Evolutionary conservation across 2,113 vertebrate species (phyloP).

Genomic region (Zonotrichia leucophrys): DNA sequence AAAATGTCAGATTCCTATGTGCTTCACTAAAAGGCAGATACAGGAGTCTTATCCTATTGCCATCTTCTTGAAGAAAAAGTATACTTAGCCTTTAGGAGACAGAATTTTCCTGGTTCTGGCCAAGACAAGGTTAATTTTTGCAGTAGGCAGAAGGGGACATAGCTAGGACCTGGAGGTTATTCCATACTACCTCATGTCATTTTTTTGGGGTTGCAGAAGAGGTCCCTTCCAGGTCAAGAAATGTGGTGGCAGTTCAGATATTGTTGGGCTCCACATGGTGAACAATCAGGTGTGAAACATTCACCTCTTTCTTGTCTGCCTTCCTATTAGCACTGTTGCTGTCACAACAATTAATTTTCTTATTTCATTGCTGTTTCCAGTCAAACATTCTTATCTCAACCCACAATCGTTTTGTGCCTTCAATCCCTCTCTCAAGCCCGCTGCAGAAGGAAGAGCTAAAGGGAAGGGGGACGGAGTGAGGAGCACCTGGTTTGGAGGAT

Average conservation of each 20-base stretch:
- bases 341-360: not conserved
- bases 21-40: not conserved
- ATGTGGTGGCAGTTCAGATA: not conserved
- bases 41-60: not conserved
- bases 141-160: not conserved
- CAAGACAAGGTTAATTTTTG: not conserved
- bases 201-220: accelerated
- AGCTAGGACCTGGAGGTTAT: not conserved
- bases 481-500: accelerated
- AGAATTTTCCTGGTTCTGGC: not conserved
- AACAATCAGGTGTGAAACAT: not conserved
- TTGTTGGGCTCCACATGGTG: accelerated
- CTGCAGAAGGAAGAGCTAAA: not conserved
- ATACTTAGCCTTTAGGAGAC: not conserved
- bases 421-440: not conserved
- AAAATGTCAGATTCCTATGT: not conserved
- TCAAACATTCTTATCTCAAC: not conserved
- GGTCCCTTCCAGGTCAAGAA: not conserved
- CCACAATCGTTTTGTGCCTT: not conserved
- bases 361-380: not conserved
- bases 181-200: not conserved
- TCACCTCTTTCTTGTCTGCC: accelerated
- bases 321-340: not conserved
- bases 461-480: not conserved
- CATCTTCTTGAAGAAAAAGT: not conserved